phyloP scores from a whole-genome alignment of 2,797 vertebrate species.

The Pipistrellus pygmaeus region DNA sequence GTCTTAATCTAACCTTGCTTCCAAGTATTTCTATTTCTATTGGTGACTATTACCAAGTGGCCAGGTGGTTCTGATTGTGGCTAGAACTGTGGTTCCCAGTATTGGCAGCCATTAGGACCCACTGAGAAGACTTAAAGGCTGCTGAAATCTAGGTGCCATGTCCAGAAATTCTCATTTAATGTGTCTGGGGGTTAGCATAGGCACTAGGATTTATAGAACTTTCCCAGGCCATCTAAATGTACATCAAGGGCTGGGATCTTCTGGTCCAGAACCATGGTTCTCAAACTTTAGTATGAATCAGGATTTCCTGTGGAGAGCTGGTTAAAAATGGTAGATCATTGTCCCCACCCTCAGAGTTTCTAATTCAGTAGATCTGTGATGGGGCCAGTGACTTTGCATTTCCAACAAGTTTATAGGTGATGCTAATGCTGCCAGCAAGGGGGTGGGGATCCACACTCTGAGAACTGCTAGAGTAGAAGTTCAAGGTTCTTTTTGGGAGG shows the following conservation, averaged over 20 bases:
- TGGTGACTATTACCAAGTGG: neutral
- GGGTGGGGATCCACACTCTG: too few species aligned
- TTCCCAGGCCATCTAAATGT: neutral
- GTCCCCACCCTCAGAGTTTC: neutral
- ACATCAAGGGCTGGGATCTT: neutral
- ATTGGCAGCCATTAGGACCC: neutral
- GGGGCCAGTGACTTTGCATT: neutral
- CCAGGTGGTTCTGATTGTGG: neutral
- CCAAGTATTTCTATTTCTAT: constrained; percentile 11
- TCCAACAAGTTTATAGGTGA: neutral
- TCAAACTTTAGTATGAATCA: constrained; percentile 2
- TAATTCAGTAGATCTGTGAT: neutral
- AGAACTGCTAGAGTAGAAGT: neutral
- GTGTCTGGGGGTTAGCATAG: neutral
- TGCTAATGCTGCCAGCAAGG: neutral
- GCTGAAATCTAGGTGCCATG: neutral
- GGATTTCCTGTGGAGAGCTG: neutral
- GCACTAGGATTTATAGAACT: neutral
- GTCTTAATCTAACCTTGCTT: neutral
- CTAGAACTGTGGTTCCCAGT: neutral
- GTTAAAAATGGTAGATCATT: neutral
- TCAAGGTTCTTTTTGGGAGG: neutral
- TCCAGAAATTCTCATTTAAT: constrained; percentile 34
- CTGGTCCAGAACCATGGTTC: neutral
- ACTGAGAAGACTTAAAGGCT: neutral